phyloP scores from a whole-genome alignment of 2,888 invertebrate species.

The Drosophila tripunctata region DNA sequence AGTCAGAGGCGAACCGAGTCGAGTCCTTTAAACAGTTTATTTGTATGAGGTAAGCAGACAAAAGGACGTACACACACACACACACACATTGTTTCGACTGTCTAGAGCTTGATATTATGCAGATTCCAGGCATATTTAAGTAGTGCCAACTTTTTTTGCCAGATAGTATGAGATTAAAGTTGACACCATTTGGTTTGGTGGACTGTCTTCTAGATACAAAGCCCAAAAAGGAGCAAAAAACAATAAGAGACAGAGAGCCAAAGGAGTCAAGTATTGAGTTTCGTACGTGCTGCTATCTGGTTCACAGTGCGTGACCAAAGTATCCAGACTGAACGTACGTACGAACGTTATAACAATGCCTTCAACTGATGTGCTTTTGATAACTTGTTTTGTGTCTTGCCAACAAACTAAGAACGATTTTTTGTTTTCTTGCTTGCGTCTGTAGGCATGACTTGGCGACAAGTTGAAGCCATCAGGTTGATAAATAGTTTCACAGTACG shows the following conservation, averaged over 20 bases:
- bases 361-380: constrained; percentile 69
- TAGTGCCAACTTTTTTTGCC: constrained; percentile 8
- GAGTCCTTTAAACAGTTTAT: constrained; percentile 34
- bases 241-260: background rate
- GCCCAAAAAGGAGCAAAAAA: background rate
- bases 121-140: constrained; percentile 42
- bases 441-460: constrained; percentile 50
- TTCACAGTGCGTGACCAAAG: constrained; percentile 58
- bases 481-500: constrained; percentile 66
- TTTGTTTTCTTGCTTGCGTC: constrained; percentile 18
- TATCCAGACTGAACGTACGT: too few relatives aligned
- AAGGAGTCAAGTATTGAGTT: constrained; percentile 40
- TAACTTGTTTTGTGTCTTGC: constrained; percentile 63
- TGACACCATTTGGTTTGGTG: constrained; percentile 21
- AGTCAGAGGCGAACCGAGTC: background rate
- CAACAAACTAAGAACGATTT: constrained; percentile 34
- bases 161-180: constrained; percentile 40
- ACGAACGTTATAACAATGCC: constrained; percentile 28
- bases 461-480: constrained; percentile 57
- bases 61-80: background rate
- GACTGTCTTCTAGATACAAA: constrained; percentile 7
- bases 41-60: constrained; percentile 5
- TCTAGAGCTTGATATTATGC: constrained; percentile 40
- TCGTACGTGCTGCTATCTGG: constrained; percentile 64
- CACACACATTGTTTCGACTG: constrained; percentile 26